Evolutionary conservation across 1,140 invertebrate species (phyloP), one percentile per base, ranked within the genome.

Genomic region (Parapsyche elsis): DNA sequence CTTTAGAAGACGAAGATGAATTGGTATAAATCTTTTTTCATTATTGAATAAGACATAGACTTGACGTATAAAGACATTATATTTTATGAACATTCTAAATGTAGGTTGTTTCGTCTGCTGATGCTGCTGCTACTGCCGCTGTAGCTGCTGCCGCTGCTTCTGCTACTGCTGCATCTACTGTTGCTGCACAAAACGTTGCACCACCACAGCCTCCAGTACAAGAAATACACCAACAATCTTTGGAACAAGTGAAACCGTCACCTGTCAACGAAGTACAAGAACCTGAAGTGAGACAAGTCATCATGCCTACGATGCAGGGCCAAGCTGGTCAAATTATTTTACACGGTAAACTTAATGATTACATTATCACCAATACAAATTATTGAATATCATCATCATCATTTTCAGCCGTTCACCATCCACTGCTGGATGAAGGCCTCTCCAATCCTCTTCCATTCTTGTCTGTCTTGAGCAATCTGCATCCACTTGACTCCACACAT

Each of bases 1-100:
- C 88, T 1, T 84, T 89, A 26, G 87, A 89, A 84, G 88, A 89
- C 71, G 88, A 89, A 83, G 88, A 89, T 53, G 88, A 89, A 81
- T 85, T 88, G 86, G 88, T 89, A 84, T 75, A n/a, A 57, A 19
- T 1, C 67, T 21, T 57, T 46, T 38, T 38, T 38, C 30, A n/a
- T 38, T 38, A 38, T 38, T 38, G 14, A 16, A 16, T 59, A 21
- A 59, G 9, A 21, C 10, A 59, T 59, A 4, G 10, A 16, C 1
- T 59, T 10, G 10, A 59, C 10, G 30, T 38, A 38, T 59, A 16
- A 1, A 59, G 53, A 59, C 10, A 2, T 59, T 4, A 21, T 59
- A 16, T 59, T 10, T 38, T 38, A 38, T 7, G 7, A 4, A 38
- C 7, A 38, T 38, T 38, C 1, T 38, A 38, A 7, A 4, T 38